phyloP scores from a whole-genome alignment of 2,888 invertebrate species.

The Ochropleura leucogaster region DNA sequence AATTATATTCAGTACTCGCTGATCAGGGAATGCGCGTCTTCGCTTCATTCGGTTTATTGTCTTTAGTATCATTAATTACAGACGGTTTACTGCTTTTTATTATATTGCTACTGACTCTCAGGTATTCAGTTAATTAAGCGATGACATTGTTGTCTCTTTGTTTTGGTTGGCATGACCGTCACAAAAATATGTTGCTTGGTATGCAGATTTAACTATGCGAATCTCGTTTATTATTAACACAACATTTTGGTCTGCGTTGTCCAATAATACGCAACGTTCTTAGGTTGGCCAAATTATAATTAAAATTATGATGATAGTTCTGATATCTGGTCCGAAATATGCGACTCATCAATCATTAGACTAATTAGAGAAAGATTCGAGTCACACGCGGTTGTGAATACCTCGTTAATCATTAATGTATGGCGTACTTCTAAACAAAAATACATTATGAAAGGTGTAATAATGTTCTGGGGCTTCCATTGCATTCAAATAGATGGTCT shows the following conservation, averaged over 20 bases:
- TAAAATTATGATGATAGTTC: constrained; percentile 32
- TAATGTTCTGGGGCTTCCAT: constrained; percentile 3
- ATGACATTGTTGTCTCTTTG: constrained; percentile 69
- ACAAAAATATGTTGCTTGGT: constrained; percentile 73
- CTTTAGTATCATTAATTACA: constrained; percentile 72
- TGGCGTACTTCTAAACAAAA: constrained; percentile 27
- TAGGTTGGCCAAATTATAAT: constrained; percentile 22
- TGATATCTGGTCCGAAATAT: constrained; percentile 34
- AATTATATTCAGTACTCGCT: constrained; percentile 71
- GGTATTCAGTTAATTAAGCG: constrained; percentile 66
- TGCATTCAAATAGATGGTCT: not conserved
- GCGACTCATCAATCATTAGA: constrained; percentile 44
- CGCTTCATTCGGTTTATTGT: constrained; percentile 60
- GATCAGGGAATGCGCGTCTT: constrained; percentile 79
- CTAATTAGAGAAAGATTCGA: constrained; percentile 46
- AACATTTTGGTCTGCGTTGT: constrained; percentile 74
- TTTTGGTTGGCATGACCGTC: constrained; percentile 73
- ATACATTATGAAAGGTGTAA: constrained; percentile 14
- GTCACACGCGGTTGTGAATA: constrained; percentile 33
- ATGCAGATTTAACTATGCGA: constrained; percentile 75
- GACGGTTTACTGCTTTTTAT: constrained; percentile 66
- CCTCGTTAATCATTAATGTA: constrained; percentile 45
- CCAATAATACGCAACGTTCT: constrained; percentile 60
- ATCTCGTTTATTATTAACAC: constrained; percentile 77
- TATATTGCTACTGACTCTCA: constrained; percentile 57